Percentiles rank a stretch among this genome's conserved stretches.
phyloP scores from a whole-genome alignment of 2,888 invertebrate species.

The Dyspetes luteomarginatus region DNA sequence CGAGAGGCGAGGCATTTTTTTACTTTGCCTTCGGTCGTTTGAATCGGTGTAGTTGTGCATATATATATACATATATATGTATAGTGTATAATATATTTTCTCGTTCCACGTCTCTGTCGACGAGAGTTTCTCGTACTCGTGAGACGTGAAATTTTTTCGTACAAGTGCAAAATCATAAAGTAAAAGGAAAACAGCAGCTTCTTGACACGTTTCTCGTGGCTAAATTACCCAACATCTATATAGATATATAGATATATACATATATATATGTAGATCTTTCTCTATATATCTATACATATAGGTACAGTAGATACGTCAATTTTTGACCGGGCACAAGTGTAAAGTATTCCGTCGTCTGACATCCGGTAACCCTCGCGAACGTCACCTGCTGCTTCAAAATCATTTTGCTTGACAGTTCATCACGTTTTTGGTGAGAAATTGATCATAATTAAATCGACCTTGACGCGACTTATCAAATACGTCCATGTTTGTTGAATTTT shows the following conservation, averaged over 20 bases:
- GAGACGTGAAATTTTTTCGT: conserved; percentile 15
- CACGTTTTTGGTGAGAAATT: conserved; percentile 1
- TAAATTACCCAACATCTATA: not conserved
- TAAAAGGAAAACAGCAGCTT: not conserved
- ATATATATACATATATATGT: not conserved
- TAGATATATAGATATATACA: not conserved
- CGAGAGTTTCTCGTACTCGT: conserved; percentile 10
- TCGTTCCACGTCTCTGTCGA: conserved; percentile 52
- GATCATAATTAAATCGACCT: not conserved
- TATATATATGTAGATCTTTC: not conserved
- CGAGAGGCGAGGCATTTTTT: conserved; percentile 73
- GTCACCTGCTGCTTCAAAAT: conserved; percentile 35
- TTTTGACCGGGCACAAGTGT: conserved; percentile 36
- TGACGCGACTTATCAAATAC: not conserved
- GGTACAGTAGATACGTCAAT: conserved; percentile 14
- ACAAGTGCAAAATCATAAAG: not conserved
- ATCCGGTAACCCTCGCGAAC: conserved; percentile 50
- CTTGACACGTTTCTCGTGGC: conserved; percentile 27
- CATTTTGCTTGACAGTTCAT: conserved; percentile 40
- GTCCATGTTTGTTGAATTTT: conserved; percentile 25
- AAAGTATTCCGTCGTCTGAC: conserved; percentile 13
- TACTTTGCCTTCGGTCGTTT: conserved; percentile 36
- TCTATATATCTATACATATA: too few species aligned
- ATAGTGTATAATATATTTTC: conserved; percentile 25
- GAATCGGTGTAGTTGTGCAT: conserved; percentile 6